phyloP scores from a whole-genome alignment of 2,113 vertebrate species.

The Centropristis striata region DNA sequence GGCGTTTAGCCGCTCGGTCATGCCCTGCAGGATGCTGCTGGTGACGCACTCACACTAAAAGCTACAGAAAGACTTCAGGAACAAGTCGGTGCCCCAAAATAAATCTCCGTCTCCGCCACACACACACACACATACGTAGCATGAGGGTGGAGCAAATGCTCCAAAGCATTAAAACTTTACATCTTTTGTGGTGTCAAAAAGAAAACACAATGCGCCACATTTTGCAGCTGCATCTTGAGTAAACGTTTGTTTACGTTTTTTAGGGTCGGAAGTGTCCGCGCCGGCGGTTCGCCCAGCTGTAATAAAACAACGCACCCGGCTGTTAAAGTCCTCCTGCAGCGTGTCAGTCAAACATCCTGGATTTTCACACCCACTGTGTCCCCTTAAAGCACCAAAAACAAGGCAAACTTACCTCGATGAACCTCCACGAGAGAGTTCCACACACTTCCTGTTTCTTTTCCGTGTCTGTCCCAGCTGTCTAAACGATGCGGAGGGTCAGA shows the following conservation, averaged over 20 bases:
- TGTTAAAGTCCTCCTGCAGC: background rate
- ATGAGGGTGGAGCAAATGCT: conserved; percentile 13
- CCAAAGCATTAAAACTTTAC: background rate
- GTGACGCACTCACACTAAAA: conserved; percentile 13
- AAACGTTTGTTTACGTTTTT: conserved; percentile 16
- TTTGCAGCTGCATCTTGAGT: background rate
- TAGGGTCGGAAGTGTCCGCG: conserved; percentile 26
- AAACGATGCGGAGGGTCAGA: conserved; percentile 8
- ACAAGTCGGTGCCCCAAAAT: conserved; percentile 31
- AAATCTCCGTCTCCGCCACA: conserved; percentile 38
- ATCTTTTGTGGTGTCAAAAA: background rate
- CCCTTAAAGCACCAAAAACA: background rate
- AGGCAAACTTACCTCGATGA: conserved; percentile 48
- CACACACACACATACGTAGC: background rate
- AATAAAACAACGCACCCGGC: background rate
- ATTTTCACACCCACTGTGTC: background rate
- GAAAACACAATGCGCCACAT: background rate
- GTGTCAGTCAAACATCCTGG: conserved; percentile 12
- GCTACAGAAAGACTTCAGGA: background rate
- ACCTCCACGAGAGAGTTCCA: background rate
- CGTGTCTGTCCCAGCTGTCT: background rate
- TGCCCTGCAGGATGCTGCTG: background rate
- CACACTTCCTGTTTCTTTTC: conserved; percentile 65
- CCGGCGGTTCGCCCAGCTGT: background rate
- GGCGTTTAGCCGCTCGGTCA: background rate